Base-by-base conservation (phyloP, 2,888 invertebrate species). In the Norana najaformis region DNA sequence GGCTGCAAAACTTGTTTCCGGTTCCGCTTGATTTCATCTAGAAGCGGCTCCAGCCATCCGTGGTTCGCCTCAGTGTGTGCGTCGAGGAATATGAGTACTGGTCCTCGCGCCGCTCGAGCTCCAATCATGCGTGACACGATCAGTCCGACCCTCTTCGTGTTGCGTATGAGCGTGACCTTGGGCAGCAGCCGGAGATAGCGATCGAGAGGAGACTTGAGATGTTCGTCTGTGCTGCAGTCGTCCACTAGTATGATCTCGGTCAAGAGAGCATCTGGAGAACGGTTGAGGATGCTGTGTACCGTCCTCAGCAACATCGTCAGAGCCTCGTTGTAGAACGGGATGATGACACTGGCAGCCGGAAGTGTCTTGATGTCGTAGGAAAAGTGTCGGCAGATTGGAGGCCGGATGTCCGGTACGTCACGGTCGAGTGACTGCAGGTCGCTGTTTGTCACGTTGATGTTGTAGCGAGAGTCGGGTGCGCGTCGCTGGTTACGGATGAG, bases 281-380 rank as follows among this genome's bases (percentile, higher is more conserved):
- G 88, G 83, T 89, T 89, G 69, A 92, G 91, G 23, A 92, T 39
- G 88, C 91, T 92, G 90, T 92, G 92, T 4, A 91, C 89, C 4
- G 91, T 91, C 35, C 92, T n/a, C 20, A 92, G 88, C 39, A 92
- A 89, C 92, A 92, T 91, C 35, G 92, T 91, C 69, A 92, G 83
- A 23, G 92, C 92, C 89, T 92, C 92, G 83, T 92, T 92, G 90
- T 91, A 92, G 88, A 92, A 92, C 6, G 91, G 91, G 30, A 92
- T 92, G 41, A 92, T 89, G n/a, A 92, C 91, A 34, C 89, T 91
- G 35, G 90, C 90, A 83, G 90, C 89, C 5, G 91, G 91, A n/a
- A 92, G 90, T 34, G 30, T 90, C 14, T n/a, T n/a, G 16, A 35
- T 85, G 41, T 91, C 89, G 53, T 92, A 92, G 20, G 23, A 13